These are phyloP conservation scores for Centroberyx gerrardi DNA, from an alignment of 2,797 vertebrate genomes.

Conservation along the genomic window DNA sequence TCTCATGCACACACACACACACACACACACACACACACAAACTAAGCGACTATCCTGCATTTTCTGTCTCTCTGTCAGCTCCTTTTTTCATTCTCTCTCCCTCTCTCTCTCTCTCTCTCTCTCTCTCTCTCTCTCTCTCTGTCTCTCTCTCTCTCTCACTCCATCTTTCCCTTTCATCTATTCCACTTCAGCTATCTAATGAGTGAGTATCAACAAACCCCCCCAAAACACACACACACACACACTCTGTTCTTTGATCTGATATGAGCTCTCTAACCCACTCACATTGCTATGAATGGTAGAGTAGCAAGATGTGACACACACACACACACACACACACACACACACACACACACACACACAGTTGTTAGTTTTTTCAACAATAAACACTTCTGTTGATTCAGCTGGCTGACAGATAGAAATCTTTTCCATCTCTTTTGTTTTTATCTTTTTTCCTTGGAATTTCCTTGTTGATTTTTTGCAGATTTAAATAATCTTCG, in stretches of 20 bases:
- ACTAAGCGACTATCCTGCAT: no score
- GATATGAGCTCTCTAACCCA: slow-evolving; percentile 31
- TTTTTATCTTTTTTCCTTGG: slow-evolving; percentile 7
- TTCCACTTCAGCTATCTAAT: slow-evolving; percentile 19
- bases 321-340: background rate
- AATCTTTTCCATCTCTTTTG: background rate
- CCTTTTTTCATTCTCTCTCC: background rate
- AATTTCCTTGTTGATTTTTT: no score
- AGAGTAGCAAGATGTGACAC: slow-evolving; percentile 17
- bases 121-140: background rate
- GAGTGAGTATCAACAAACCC: slow-evolving; percentile 21
- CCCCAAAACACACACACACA: background rate
- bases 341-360: background rate
- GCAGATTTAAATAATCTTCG: no score
- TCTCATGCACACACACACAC: no score
- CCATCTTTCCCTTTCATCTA: slow-evolving; percentile 23
- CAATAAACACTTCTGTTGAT: slow-evolving; percentile 7
- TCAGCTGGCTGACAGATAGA: slow-evolving; percentile 32
- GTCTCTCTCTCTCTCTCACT: background rate
- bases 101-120: no score
- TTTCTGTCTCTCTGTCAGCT: background rate
- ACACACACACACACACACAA: no score
- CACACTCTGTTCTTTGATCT: slow-evolving; percentile 54
- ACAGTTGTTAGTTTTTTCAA: background rate
- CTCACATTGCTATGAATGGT: slow-evolving; percentile 23